Percentiles rank a stretch among this genome's conserved stretches.
phyloP scores from a whole-genome alignment of 2,888 invertebrate genomes.

The Acronicta aceris region DNA sequence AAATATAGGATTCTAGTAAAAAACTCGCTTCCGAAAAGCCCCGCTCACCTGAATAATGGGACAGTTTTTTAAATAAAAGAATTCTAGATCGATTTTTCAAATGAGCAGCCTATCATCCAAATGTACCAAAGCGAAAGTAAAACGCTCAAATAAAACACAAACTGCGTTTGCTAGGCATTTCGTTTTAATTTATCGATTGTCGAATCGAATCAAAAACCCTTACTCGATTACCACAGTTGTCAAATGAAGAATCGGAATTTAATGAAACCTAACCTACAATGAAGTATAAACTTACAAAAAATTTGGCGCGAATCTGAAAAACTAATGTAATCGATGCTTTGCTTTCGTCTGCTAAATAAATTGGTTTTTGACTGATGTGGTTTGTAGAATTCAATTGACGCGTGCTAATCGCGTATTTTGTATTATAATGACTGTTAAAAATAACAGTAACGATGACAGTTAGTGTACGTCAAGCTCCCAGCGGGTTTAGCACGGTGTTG shows the following conservation, averaged over 20 bases:
- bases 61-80: background rate
- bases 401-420: slow-evolving; percentile 29
- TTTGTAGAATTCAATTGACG: slow-evolving; percentile 28
- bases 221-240: slow-evolving; percentile 37
- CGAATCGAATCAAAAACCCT: slow-evolving; percentile 17
- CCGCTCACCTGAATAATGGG: background rate
- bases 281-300: slow-evolving; percentile 15
- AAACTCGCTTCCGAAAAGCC: no score
- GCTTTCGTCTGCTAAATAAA: slow-evolving; percentile 29
- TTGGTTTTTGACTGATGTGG: slow-evolving; percentile 15
- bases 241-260: slow-evolving; percentile 26
- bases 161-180: slow-evolving; percentile 9
- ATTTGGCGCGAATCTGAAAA: slow-evolving; percentile 20
- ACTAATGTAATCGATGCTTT: slow-evolving; percentile 21
- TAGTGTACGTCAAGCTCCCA: slow-evolving; percentile 37
- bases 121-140: slow-evolving; percentile 27
- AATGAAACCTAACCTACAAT: slow-evolving; percentile 18
- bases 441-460: slow-evolving; percentile 52
- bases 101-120: slow-evolving; percentile 1
- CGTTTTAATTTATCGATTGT: slow-evolving; percentile 5
- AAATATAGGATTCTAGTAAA: no score
- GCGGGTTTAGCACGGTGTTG: slow-evolving; percentile 22
- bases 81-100: slow-evolving; percentile 10
- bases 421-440: slow-evolving; percentile 44
- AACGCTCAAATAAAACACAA: slow-evolving; percentile 11